Evolutionary conservation across 2,888 invertebrate genomes (phyloP).

Genomic region (Celastrina argiolus): DNA sequence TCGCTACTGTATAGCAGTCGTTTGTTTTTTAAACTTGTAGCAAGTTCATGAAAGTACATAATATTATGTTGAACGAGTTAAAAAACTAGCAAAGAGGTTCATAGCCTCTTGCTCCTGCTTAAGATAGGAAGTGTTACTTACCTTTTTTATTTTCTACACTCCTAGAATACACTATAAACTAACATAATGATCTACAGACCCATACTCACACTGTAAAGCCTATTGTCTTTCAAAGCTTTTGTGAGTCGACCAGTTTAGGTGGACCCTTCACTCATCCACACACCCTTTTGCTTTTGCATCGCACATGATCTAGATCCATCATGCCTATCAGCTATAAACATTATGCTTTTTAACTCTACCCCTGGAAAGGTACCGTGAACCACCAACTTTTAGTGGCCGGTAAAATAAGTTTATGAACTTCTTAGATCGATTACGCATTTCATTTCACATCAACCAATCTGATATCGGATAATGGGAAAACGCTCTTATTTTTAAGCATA

Average conservation of each 20-base stretch:
- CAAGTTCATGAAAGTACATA: no score
- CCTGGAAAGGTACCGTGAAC: no score
- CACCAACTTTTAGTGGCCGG: no score
- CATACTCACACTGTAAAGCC: constrained; percentile 31
- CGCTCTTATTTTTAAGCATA: no score
- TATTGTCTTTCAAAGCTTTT: constrained; percentile 60
- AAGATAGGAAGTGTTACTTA: neutral
- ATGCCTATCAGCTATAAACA: neutral
- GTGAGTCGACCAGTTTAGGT: constrained; percentile 45
- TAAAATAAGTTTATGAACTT: no score
- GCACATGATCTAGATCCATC: neutral
- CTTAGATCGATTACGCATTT: no score
- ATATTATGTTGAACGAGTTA: no score
- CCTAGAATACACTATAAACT: constrained; percentile 13
- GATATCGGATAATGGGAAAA: no score
- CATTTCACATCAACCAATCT: no score
- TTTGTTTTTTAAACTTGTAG: no score
- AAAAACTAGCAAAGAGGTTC: no score
- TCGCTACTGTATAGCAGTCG: no score
- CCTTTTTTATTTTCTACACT: constrained; percentile 1
- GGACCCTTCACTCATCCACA: constrained; percentile 40
- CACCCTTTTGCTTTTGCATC: constrained; percentile 31
- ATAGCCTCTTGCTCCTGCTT: neutral
- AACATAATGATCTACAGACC: constrained; percentile 15
- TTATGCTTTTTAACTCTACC: neutral